Base-by-base conservation (phyloP, 2,113 vertebrate species). In the Triplophysa rosa region DNA sequence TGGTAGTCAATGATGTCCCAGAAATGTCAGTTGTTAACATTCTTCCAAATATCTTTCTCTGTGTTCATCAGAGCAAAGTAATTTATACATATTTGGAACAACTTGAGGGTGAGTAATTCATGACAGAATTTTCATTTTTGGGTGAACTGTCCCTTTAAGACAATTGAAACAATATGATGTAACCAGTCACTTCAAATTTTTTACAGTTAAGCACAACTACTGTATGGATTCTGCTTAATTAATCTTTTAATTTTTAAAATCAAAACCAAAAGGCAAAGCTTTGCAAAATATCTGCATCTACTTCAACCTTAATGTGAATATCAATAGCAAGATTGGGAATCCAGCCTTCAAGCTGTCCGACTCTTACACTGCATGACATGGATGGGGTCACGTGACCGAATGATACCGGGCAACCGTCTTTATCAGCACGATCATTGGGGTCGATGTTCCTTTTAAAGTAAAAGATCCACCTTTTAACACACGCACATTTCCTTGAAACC, bases 381-480 rank as follows among this genome's bases (percentile, higher is more conserved):
- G 58, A 77, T 67, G 19, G 54, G 19, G 63, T 78, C 61, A 66
- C 37, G n/a, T 21, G 29, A 8, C 66, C 54, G 67, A 76, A 75
- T 61, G 69, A 17, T 66, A 80, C 59, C 56, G 49, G 8, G 21
- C 76, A 70, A 40, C 7, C 67, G 62, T 8, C 42, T 65, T 40
- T 47, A 49, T 58, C 82, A 87, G 64, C 3, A 12, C 65, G 61
- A 77, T 87, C 76, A 85, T 87, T 88, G 80, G 33, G 52, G 79
- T 47, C 68, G 82, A 88, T 86, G 81, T 83, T 67, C 66, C 67
- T 86, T 67, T 42, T 40, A 24, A 65, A 69, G 70, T 9, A 73
- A n/a, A 29, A 56, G 78, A 84, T 63, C 83, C 59, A 69, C 61
- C 71, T 54, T 42, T 33, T 72, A 70, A 59, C 29, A 82, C 80